phyloP scores from a whole-genome alignment of 2,113 vertebrate genomes.

The Athene noctua region DNA sequence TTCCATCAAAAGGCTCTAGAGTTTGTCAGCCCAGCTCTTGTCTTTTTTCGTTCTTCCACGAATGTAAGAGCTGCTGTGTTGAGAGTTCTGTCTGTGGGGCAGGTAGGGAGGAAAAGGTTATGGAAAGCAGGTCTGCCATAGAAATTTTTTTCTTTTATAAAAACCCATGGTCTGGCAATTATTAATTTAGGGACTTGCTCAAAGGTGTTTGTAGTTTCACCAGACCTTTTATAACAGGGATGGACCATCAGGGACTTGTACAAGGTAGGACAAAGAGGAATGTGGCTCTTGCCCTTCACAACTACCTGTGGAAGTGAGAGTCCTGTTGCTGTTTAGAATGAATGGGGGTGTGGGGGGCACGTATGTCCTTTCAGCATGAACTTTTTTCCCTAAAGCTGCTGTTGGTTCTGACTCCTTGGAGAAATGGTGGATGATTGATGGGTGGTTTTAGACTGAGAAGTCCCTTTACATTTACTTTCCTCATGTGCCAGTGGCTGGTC shows the following conservation, averaged over 20 bases:
- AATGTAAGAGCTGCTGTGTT: not conserved
- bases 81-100: not conserved
- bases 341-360: not conserved
- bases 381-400: not conserved
- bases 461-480: not conserved
- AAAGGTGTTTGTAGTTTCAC: not conserved
- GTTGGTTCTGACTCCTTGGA: not conserved
- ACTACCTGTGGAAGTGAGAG: not conserved
- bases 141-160: not conserved
- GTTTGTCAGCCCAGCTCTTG: not conserved
- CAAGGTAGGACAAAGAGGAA: not conserved
- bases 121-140: not conserved
- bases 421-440: not conserved
- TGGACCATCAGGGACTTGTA: not conserved
- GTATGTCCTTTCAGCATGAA: rapidly evolving
- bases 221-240: not conserved
- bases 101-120: not conserved
- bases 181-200: not conserved
- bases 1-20: not conserved
- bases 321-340: not conserved
- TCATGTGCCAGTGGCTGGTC: not conserved
- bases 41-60: not conserved
- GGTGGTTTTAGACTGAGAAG: not conserved
- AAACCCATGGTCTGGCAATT: not conserved
- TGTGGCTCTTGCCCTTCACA: not conserved